Evolutionary conservation across 2,797 vertebrate species (phyloP).

Genomic region (Chelon auratus): DNA sequence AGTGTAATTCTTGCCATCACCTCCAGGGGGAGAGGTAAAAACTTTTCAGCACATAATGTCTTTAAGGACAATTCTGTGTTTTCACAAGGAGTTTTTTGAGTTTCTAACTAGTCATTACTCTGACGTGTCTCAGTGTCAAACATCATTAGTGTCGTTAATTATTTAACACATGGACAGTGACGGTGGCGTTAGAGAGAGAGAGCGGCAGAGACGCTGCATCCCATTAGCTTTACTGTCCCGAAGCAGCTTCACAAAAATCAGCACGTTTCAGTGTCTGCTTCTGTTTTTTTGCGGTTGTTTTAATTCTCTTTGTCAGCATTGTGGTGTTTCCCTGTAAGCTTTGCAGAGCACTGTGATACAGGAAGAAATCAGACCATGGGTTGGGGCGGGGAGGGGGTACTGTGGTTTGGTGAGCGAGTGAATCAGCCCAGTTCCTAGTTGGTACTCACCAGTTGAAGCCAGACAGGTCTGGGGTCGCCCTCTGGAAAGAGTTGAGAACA

Average conservation of each 20-base stretch:
- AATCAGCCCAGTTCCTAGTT: conserved; percentile 6
- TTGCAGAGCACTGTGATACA: background rate
- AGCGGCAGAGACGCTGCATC: background rate
- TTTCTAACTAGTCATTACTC: background rate
- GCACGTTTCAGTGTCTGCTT: conserved; percentile 18
- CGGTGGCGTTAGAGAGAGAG: too few relatives aligned
- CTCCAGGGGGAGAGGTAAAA: background rate
- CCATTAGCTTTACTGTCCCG: background rate
- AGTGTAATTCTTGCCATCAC: background rate
- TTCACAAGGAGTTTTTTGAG: background rate
- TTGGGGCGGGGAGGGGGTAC: background rate
- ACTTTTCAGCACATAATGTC: background rate
- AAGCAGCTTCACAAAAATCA: background rate
- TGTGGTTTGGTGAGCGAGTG: background rate
- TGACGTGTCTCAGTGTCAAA: background rate
- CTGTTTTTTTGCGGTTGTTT: conserved; percentile 17
- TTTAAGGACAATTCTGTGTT: background rate
- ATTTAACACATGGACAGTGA: background rate
- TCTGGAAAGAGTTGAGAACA: conserved; percentile 76
- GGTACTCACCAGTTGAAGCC: conserved; percentile 86
- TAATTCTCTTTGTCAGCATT: conserved; percentile 10
- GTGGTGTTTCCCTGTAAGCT: background rate
- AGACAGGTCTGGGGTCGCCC: conserved; percentile 85
- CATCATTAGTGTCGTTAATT: background rate
- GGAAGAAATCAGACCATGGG: background rate